Percentiles rank a stretch among this genome's conserved stretches.
These are phyloP conservation scores for Hestina assimilis DNA, from an alignment of 1,140 invertebrate species.

Conservation along the genomic window DNA sequence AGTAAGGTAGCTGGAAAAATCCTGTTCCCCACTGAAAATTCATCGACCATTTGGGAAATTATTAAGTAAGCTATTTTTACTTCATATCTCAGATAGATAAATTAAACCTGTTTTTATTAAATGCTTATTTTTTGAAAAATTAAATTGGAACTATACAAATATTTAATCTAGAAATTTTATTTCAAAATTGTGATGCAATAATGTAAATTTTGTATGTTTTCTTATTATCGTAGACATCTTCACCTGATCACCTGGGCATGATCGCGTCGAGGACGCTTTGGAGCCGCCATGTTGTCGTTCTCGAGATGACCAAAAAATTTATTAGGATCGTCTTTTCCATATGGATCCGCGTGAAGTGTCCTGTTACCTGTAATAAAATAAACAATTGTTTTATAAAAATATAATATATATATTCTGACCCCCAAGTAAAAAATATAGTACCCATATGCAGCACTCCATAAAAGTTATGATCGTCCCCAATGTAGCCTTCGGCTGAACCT, in stretches of 20 bases:
- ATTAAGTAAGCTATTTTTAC: too few relatives aligned
- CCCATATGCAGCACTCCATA: conserved; percentile 65
- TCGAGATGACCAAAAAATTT: conserved; percentile 49
- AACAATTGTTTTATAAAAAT: neutral
- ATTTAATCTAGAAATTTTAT: too few relatives aligned
- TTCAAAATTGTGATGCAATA: too few relatives aligned
- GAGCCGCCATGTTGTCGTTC: conserved; percentile 47
- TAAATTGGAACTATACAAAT: too few relatives aligned
- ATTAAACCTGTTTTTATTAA: too few relatives aligned
- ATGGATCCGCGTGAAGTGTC: conserved; percentile 60
- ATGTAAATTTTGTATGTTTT: too few relatives aligned
- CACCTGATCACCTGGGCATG: conserved; percentile 66
- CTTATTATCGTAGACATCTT: conserved; percentile 28
- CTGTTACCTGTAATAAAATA: conserved; percentile 43
- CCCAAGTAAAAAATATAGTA: conserved; percentile 20
- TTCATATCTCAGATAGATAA: too few relatives aligned
- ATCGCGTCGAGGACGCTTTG: conserved; percentile 44
- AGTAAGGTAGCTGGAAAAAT: conserved; percentile 26
- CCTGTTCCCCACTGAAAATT: conserved; percentile 27
- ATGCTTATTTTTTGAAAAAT: too few relatives aligned
- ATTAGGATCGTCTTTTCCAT: conserved; percentile 45
- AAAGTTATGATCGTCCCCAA: conserved; percentile 62
- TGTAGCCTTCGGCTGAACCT: conserved; percentile 63
- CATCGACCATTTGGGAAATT: neutral
- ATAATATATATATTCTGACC: neutral